Evolutionary conservation across 2,888 invertebrate species (phyloP).

Genomic region (Sarcophaga variegata): DNA sequence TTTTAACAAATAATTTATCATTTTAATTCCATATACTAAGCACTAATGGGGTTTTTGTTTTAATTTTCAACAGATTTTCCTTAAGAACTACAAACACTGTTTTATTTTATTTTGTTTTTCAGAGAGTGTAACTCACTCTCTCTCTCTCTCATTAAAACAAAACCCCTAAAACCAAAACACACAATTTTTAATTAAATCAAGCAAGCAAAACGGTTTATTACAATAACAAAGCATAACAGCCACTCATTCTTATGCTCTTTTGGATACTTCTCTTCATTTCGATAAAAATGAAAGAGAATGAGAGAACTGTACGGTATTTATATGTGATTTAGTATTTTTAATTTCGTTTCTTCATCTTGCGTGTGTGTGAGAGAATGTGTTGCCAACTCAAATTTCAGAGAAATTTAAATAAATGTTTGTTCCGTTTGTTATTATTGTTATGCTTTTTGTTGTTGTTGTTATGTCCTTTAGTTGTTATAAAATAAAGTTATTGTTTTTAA

Average conservation of each 20-base stretch:
- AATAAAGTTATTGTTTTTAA: constrained; percentile 66
- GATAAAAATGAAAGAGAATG: not conserved
- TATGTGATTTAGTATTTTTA: constrained; percentile 71
- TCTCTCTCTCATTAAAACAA: not conserved
- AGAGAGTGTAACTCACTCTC: too few relatives aligned
- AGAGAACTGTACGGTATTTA: not conserved
- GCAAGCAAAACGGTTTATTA: not conserved
- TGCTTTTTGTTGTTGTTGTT: not conserved
- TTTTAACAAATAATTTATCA: not conserved
- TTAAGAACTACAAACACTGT: not conserved
- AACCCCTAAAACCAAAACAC: not conserved
- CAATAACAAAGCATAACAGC: not conserved
- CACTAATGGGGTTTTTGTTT: not conserved
- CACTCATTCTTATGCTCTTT: not conserved
- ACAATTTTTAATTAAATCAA: not conserved
- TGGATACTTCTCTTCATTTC: not conserved
- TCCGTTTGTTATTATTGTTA: not conserved
- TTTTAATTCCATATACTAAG: not conserved
- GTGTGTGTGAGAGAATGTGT: constrained; percentile 2
- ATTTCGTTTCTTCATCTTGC: constrained; percentile 64
- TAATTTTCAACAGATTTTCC: not conserved
- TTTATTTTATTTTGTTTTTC: not conserved
- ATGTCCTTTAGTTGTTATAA: constrained; percentile 47
- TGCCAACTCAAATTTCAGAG: constrained; percentile 25
- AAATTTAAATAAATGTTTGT: constrained; percentile 50